Base-by-base conservation (phyloP, 2,797 vertebrate species). In the Malacoraja senta region DNA sequence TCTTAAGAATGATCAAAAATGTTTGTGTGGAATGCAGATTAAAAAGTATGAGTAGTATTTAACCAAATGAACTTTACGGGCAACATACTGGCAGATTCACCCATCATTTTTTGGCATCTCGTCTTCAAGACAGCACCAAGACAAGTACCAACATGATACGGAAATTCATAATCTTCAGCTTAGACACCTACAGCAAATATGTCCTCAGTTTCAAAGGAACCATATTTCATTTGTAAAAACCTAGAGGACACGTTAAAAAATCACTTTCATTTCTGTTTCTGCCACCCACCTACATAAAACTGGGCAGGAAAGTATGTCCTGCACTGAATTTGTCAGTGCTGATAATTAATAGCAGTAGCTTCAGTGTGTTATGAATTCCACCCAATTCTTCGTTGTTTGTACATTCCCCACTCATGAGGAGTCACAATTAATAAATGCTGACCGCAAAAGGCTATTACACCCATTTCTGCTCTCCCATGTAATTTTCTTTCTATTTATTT, bases 131-230 rank as follows among this genome's bases (percentile, higher is more conserved):
- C 65, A 74, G 21, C 63, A 44, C 68, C 35, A 26, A 21, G 63
- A 4, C 68, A 91, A 91, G 90, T 29, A 91, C 35, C 38, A 53
- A 74, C 90, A 72, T 74, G 90, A 91, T 91, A 44, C 13, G 24
- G 90, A 44, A 91, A 91, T 38, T 21, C 88, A 72, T 72, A 38
- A 29, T 10, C 21, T 38, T 74, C 68, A 38, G 72, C 38, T 26
- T 29, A 65, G 83, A 65, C 61, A 65, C 29, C 29, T 32, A 32
- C 83, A 65, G 29, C 63, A 86, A 32, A 86, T 86, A 86, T 19
- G 61, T 86, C 26, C 58, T 86, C 58, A 19, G 61, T 63, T 13
- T 86, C 58, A 86, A 86, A 86, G 61, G 29, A 17, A 15, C 83
- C 17, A 63, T 65, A 32, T 29, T 86, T 86, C 83, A 86, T 32